Percentiles rank a stretch among this genome's conserved stretches.
These are phyloP conservation scores for Drosophila parabipectinata DNA, from an alignment of 1,140 invertebrate species.

Conservation along the genomic window DNA sequence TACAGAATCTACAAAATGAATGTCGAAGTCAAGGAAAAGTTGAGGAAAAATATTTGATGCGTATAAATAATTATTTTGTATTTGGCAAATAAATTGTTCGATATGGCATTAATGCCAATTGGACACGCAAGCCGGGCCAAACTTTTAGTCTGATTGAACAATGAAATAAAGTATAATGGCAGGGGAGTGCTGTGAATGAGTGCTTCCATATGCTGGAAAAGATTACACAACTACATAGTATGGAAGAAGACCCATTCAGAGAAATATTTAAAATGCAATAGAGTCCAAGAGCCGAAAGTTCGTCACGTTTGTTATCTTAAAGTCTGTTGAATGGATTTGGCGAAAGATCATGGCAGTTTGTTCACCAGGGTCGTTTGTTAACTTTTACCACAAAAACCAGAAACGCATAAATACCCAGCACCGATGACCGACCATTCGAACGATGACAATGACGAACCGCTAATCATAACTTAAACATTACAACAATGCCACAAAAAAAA, in stretches of 20 bases:
- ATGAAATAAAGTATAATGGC: conserved; percentile 15
- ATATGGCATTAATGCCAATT: conserved; percentile 65
- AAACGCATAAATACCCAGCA: conserved; percentile 58
- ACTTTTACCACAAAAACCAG: conserved; percentile 42
- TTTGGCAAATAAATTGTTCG: conserved; percentile 68
- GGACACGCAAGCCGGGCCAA: conserved; percentile 57
- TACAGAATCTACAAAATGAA: background rate
- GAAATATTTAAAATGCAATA: conserved; percentile 31
- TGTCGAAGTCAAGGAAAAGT: conserved; percentile 27
- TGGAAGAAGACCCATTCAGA: too few relatives aligned
- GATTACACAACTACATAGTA: background rate
- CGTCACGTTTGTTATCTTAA: conserved; percentile 68
- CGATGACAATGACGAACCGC: conserved; percentile 73
- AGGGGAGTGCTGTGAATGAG: background rate
- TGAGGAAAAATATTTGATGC: conserved; percentile 53
- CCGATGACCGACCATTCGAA: conserved; percentile 2
- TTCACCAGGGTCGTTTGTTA: conserved; percentile 32
- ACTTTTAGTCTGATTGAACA: conserved; percentile 74
- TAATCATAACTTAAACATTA: conserved; percentile 75
- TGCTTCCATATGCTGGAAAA: conserved; percentile 14
- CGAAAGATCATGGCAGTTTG: conserved; percentile 11
- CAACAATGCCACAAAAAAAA: conserved; percentile 46
- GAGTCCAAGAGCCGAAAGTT: conserved; percentile 43
- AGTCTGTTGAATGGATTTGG: conserved; percentile 10
- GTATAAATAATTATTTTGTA: conserved; percentile 74